A percentile compares a stretch with the other conserved stretches of the same genome.
phyloP scores from a whole-genome alignment of 2,113 vertebrate species.

The Syrrhaptes paradoxus region DNA sequence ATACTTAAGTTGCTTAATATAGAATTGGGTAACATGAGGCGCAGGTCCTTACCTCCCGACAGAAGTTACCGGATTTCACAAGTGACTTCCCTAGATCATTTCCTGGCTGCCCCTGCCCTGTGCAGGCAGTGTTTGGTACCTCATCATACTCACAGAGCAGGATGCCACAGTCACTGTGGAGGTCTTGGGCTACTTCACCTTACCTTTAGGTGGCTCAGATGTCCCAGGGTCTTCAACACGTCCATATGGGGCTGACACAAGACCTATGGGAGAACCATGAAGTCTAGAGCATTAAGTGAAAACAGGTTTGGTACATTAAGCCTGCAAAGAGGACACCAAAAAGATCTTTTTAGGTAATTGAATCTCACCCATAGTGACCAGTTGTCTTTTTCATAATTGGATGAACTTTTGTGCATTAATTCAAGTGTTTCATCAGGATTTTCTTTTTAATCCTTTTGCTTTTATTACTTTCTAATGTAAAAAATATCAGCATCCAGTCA shows the following conservation, averaged over 20 bases:
- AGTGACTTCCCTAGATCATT: not conserved
- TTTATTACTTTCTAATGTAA: not conserved
- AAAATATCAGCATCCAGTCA: not conserved
- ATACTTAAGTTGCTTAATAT: conserved; percentile 14
- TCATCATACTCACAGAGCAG: accelerated
- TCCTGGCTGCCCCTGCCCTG: not conserved
- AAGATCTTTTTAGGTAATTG: not conserved
- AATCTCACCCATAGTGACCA: not conserved
- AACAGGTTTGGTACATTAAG: not conserved
- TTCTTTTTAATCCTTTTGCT: not conserved
- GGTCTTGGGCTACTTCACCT: not conserved
- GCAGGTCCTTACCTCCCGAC: not conserved
- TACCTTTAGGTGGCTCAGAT: not conserved
- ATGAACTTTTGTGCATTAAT: not conserved
- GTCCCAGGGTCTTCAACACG: not conserved
- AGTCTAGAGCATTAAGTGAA: not conserved
- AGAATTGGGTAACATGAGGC: conserved; percentile 3
- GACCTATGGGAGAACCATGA: not conserved
- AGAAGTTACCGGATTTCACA: conserved; percentile 44
- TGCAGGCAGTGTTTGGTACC: not conserved
- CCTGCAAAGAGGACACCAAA: not conserved
- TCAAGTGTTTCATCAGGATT: not conserved
- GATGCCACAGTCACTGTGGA: not conserved
- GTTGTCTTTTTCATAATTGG: not conserved
- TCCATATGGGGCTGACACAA: not conserved